phyloP scores from a whole-genome alignment of 64 coral and sea anemone species.

The Acropora yongei region DNA sequence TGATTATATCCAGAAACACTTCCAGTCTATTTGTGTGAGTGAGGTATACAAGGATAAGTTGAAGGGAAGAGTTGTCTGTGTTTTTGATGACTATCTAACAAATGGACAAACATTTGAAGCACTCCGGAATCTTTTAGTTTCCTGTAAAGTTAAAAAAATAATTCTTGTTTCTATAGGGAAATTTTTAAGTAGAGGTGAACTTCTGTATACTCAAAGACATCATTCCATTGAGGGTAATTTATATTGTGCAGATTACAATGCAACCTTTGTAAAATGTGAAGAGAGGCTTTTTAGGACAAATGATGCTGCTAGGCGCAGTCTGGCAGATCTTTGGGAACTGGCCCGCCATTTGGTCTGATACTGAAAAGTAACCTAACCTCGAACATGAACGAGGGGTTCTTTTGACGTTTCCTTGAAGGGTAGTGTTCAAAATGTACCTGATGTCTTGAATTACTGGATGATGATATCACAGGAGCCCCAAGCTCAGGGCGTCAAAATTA shows the following conservation, averaged over 20 bases:
- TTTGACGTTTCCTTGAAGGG: too few relatives aligned
- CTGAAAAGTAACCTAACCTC: background rate
- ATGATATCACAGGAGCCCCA: too few relatives aligned
- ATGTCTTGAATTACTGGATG: too few relatives aligned
- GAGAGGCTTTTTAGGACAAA: background rate
- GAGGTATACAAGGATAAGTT: conserved; percentile 37
- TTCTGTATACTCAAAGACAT: background rate
- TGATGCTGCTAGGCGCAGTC: conserved; percentile 31
- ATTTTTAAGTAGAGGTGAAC: background rate
- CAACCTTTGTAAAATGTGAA: background rate
- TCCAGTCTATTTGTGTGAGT: conserved; percentile 45
- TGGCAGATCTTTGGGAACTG: conserved; percentile 11
- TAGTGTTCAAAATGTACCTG: too few relatives aligned
- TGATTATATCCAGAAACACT: conserved; percentile 66
- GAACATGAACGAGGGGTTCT: too few relatives aligned
- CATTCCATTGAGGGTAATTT: conserved; percentile 35
- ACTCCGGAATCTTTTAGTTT: conserved; percentile 53
- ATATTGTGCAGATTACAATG: background rate
- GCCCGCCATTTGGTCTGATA: background rate
- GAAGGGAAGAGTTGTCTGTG: conserved; percentile 65
- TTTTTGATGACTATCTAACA: conserved; percentile 60
- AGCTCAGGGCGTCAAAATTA: too few relatives aligned
- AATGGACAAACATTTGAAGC: conserved; percentile 52
- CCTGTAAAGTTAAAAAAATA: conserved; percentile 54
- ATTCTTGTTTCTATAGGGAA: conserved; percentile 78